Evolutionary conservation across 2,888 invertebrate genomes (phyloP).

Genomic region (Apotomis betuletana): DNA sequence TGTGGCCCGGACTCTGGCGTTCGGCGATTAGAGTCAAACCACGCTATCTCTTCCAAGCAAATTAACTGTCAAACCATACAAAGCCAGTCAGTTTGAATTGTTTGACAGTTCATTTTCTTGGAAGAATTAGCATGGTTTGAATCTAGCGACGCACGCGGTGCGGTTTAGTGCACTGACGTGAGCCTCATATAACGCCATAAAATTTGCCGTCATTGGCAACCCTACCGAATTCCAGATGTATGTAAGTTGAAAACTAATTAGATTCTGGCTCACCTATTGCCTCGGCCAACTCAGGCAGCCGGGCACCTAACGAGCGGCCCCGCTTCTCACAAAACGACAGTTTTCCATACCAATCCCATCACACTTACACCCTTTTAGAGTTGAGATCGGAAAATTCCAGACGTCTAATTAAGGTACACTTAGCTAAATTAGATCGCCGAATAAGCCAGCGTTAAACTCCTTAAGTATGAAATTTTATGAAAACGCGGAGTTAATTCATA

Average conservation of each 20-base stretch:
- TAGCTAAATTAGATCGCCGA: constrained; percentile 41
- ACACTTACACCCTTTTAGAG: not conserved
- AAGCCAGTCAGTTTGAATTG: no score
- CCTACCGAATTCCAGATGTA: constrained; percentile 16
- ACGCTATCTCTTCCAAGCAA: no score
- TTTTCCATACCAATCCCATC: not conserved
- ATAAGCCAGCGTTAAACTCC: constrained; percentile 39
- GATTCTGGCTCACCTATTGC: constrained; percentile 32
- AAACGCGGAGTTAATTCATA: constrained; percentile 26
- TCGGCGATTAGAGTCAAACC: no score
- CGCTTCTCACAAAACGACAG: not conserved
- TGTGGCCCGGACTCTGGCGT: no score
- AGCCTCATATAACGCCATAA: no score
- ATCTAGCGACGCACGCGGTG: no score
- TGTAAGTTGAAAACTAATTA: constrained; percentile 36
- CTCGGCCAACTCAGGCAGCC: constrained; percentile 13
- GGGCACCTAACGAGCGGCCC: constrained; percentile 1
- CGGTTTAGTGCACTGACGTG: no score
- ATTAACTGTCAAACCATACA: no score
- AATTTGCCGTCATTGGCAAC: not conserved
- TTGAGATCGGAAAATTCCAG: constrained; percentile 41
- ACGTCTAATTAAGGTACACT: constrained; percentile 52
- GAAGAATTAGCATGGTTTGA: no score
- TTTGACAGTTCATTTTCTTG: no score
- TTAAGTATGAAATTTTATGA: constrained; percentile 24